Percentiles rank a stretch among this genome's conserved stretches.
These are phyloP conservation scores for Xenentodon cancila DNA, from an alignment of 2,797 vertebrate genomes.

Conservation along the genomic window DNA sequence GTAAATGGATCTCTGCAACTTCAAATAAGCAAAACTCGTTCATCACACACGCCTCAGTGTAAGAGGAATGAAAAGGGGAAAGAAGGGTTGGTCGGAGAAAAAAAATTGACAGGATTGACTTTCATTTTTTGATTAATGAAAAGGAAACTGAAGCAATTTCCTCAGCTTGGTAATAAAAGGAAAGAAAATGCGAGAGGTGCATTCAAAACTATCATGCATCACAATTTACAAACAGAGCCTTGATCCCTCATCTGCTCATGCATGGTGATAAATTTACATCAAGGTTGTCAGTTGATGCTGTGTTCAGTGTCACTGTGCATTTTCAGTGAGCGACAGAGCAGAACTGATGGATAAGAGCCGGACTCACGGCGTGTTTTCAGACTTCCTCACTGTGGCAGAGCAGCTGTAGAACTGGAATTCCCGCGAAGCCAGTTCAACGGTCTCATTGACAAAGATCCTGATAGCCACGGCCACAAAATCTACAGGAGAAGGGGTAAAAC, in stretches of 20 bases:
- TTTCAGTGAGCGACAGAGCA: constrained; percentile 65
- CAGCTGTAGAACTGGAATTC: constrained; percentile 96
- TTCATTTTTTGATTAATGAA: constrained; percentile 86
- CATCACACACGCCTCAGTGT: constrained; percentile 70
- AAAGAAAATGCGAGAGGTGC: constrained; percentile 70
- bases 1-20: constrained; percentile 78
- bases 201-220: constrained; percentile 78
- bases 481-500: constrained; percentile 56
- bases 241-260: constrained; percentile 67
- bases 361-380: constrained; percentile 94
- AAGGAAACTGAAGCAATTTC: constrained; percentile 84
- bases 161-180: constrained; percentile 70
- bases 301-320: constrained; percentile 59
- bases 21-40: constrained; percentile 81
- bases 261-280: constrained; percentile 73
- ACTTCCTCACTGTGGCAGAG: constrained; percentile 87
- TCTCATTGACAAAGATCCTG: constrained; percentile 75
- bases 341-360: constrained; percentile 57
- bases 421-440: constrained; percentile 85
- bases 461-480: constrained; percentile 90
- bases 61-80: constrained; percentile 59
- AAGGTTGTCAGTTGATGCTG: constrained; percentile 60
- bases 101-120: constrained; percentile 72
- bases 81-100: not conserved
- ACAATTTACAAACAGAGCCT: constrained; percentile 78